phyloP scores from a whole-genome alignment of 2,888 invertebrate genomes.

The Cryptocephalus moraei region DNA sequence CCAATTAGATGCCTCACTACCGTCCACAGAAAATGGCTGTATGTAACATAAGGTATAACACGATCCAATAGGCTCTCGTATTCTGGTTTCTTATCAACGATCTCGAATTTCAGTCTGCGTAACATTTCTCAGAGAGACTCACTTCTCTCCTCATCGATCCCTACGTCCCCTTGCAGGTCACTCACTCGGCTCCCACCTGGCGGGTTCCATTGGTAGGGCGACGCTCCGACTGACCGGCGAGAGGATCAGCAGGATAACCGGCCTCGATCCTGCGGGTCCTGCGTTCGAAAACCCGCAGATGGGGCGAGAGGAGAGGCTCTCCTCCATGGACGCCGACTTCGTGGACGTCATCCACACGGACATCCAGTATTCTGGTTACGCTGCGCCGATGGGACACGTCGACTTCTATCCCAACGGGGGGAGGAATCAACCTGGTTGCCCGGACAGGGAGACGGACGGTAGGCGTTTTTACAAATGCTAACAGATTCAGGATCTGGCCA shows the following conservation, averaged over 20 bases:
- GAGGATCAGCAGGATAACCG: slow-evolving; percentile 38
- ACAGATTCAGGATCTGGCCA: no score
- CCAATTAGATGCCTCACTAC: no score
- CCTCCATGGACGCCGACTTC: slow-evolving; percentile 60
- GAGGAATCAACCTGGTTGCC: slow-evolving; percentile 57
- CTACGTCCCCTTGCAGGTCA: slow-evolving; percentile 16
- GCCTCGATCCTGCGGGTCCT: slow-evolving; percentile 40
- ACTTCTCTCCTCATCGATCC: no score
- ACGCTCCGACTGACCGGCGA: slow-evolving; percentile 19
- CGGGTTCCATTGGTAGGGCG: slow-evolving; percentile 23
- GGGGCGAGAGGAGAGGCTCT: slow-evolving; percentile 44
- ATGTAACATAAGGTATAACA: no score
- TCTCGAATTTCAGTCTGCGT: no score
- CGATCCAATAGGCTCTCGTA: no score
- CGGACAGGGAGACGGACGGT: slow-evolving; percentile 18
- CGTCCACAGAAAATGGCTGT: no score
- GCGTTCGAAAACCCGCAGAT: slow-evolving; percentile 23
- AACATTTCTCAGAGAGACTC: no score
- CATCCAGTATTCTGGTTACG: slow-evolving; percentile 52
- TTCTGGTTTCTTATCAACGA: no score
- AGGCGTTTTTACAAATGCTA: no score
- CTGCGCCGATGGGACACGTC: slow-evolving; percentile 52
- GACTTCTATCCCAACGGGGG: slow-evolving; percentile 72
- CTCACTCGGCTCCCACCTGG: slow-evolving; percentile 28
- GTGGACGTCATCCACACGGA: slow-evolving; percentile 69